These are phyloP conservation scores for Typhlomys cinereus DNA, from an alignment of 2,113 vertebrate species.

Conservation along the genomic window DNA sequence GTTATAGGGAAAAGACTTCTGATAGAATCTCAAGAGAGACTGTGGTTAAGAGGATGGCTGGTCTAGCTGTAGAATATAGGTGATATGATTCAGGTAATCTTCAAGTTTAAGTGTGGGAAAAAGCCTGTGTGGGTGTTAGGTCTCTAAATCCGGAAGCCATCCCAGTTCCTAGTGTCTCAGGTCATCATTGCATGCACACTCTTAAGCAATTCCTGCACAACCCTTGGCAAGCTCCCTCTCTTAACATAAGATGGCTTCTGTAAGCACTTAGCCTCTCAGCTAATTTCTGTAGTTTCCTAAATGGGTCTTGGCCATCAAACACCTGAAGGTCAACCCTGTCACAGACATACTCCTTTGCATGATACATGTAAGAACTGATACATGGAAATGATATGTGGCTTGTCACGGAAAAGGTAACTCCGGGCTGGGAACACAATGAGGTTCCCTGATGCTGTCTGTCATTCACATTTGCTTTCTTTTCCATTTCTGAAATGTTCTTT, in stretches of 20 bases:
- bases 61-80: neutral
- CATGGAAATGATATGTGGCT: neutral
- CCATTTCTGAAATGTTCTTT: slow-evolving; percentile 31
- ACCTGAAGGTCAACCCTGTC: slow-evolving; percentile 25
- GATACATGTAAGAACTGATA: slow-evolving; percentile 1
- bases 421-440: neutral
- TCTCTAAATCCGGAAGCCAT: neutral
- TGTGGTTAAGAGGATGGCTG: neutral
- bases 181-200: neutral
- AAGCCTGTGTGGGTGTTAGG: neutral
- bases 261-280: neutral
- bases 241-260: neutral
- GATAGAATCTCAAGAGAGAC: neutral
- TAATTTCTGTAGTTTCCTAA: neutral
- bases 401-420: neutral
- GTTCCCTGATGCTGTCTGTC: neutral
- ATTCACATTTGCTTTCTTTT: neutral
- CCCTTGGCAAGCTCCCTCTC: neutral
- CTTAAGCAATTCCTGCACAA: neutral
- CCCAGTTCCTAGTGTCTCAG: neutral
- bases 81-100: neutral
- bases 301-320: neutral
- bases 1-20: neutral
- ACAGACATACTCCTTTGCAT: neutral
- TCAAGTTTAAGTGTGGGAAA: neutral